A percentile compares a stretch with the other conserved stretches of the same genome.
phyloP scores from a whole-genome alignment of 1,140 invertebrate species.

The Microplitis mediator region DNA sequence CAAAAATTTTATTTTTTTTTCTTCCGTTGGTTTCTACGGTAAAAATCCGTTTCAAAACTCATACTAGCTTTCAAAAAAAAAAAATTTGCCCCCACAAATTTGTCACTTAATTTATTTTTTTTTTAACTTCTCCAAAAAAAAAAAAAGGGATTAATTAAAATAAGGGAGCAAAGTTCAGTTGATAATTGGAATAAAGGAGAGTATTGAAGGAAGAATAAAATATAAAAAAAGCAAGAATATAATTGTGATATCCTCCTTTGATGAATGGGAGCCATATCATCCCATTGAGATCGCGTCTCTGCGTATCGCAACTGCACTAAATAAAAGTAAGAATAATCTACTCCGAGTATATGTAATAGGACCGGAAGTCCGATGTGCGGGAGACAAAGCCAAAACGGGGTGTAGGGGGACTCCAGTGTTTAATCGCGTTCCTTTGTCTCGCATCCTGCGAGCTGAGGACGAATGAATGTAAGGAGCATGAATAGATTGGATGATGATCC shows the following conservation, averaged over 20 bases:
- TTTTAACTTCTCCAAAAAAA: too few species aligned
- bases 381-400: conserved; percentile 55
- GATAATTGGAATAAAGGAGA: neutral
- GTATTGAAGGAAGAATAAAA: neutral
- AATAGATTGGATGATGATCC: conserved; percentile 65
- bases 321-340: too few species aligned
- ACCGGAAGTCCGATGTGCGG: conserved; percentile 61
- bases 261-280: conserved; percentile 47
- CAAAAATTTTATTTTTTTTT: too few species aligned
- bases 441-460: conserved; percentile 56
- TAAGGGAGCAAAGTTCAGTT: too few species aligned
- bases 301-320: conserved; percentile 19
- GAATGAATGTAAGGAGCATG: conserved; percentile 53
- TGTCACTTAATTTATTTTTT: too few species aligned
- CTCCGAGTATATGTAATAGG: conserved; percentile 14
- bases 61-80: too few species aligned
- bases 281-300: conserved; percentile 47
- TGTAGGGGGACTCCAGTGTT: conserved; percentile 48
- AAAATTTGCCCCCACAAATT: too few species aligned
- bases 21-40: too few species aligned
- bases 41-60: too few species aligned
- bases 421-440: conserved; percentile 61
- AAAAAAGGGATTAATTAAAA: too few species aligned
- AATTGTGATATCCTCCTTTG: neutral
- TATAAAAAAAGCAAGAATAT: neutral